Evolutionary conservation across 1,140 invertebrate species (phyloP), one percentile per base, ranked within the genome.

Genomic region (Dreissena rostriformis): DNA sequence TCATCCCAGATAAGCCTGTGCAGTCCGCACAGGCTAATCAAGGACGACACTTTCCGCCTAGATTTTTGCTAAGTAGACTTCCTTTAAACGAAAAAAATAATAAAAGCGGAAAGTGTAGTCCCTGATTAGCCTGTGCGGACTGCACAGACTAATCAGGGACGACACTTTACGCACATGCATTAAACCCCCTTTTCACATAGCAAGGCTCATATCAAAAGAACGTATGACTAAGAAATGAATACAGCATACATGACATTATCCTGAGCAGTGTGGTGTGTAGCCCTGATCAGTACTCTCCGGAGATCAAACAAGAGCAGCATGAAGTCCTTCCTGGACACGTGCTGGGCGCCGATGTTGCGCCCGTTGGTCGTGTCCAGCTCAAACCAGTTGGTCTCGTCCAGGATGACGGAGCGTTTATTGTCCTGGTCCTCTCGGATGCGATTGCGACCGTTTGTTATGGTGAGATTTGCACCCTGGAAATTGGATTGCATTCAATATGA

Each of bases 241-340:
- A 24, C 29, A 11, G 87, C 89, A 83, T 84, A 91, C 90, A 78
- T 89, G 52, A 90, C 83, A 80, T 85, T 86, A 65, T 91, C 88
- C 94, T 99, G 98, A 91, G 98, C 97, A 0, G 97, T 97, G 92
- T 99, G 97, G 93, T 96, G 99, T 76, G 97, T 97, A 0, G 97
- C 98, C 75, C 98, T 95, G 29, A 99, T 95, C 88, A 99, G 94
- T 19, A 99, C 89, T 49, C 96, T 94, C 82, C 96, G 96, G 0
- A 99, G 89, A 86, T 97, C 95, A 8, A 96, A 94, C n/a, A 99
- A 93, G 0, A 98, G 95, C 29, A 96, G 95, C 91, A 99, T 96
- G 89, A 99, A 96, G 89, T 99, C 96, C 10, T 94, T 92, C 82
- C 97, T 95, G 73, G 82, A 88, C 51, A 87, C 87, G 71, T 85